A percentile compares a stretch with the other conserved stretches of the same genome.
phyloP scores from a whole-genome alignment of 2,113 vertebrate genomes.

The Calyptomena viridis region DNA sequence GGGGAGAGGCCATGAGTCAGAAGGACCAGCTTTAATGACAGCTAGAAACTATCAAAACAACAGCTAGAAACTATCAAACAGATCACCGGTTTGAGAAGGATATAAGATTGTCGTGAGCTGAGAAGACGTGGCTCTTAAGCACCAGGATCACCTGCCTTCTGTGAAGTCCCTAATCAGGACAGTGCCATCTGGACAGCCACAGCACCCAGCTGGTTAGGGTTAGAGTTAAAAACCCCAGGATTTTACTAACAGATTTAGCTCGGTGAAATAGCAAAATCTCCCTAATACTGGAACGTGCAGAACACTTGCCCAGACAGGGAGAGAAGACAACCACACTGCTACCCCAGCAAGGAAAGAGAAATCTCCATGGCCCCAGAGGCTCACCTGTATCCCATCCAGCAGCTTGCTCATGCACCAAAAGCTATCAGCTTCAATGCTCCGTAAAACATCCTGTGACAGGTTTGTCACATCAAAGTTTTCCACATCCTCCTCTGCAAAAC shows the following conservation, averaged over 20 bases:
- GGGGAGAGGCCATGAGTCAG: not conserved
- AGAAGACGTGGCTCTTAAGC: not conserved
- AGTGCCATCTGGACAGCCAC: not conserved
- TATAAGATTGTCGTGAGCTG: not conserved
- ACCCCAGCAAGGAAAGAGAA: not conserved
- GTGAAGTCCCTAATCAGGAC: not conserved
- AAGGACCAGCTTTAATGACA: not conserved
- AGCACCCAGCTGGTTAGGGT: not conserved
- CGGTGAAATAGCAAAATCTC: not conserved
- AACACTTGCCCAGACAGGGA: not conserved
- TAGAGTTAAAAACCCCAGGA: too few species aligned
- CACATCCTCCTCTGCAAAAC: slow-evolving; percentile 88
- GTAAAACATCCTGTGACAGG: slow-evolving; percentile 86
- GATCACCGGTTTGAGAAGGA: not conserved
- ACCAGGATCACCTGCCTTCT: not conserved
- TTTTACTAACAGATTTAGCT: not conserved
- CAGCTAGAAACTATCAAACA: not conserved
- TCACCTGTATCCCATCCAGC: slow-evolving; percentile 96
- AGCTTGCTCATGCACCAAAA: slow-evolving; percentile 99
- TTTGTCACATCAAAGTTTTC: slow-evolving; percentile 93
- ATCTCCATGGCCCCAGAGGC: not conserved
- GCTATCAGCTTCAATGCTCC: slow-evolving; percentile 96
- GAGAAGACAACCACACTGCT: not conserved
- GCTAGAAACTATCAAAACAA: not conserved
- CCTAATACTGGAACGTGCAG: not conserved